phyloP scores from a whole-genome alignment of 2,888 invertebrate species.

The Hirtodrosophila cameraria region DNA sequence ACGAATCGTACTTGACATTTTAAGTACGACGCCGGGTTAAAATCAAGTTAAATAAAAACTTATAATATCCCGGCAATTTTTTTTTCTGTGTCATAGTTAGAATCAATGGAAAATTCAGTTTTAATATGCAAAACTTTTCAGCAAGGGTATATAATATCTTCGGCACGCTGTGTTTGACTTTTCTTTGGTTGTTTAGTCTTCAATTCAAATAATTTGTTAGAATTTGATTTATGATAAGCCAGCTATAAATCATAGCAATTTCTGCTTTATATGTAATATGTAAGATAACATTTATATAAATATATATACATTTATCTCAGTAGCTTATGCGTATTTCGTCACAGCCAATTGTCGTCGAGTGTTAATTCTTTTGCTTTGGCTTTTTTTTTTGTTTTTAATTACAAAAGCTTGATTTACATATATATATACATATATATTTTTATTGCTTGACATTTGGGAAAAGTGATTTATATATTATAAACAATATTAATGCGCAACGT shows the following conservation, averaged over 20 bases:
- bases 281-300: background rate
- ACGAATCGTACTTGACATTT: no score
- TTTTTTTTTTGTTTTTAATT: constrained; percentile 36
- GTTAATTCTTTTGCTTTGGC: constrained; percentile 12
- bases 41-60: no score
- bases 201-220: constrained; percentile 19
- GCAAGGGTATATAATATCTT: no score
- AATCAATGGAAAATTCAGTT: no score
- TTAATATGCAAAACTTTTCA: no score
- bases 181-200: background rate
- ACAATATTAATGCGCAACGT: constrained; percentile 53
- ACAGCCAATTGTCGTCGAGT: constrained; percentile 30
- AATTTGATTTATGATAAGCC: constrained; percentile 48
- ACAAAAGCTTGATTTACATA: constrained; percentile 55
- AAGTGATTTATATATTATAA: constrained; percentile 70
- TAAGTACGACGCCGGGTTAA: no score
- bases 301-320: constrained; percentile 1
- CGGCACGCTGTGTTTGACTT: background rate
- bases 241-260: constrained; percentile 57
- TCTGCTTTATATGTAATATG: constrained; percentile 10
- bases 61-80: no score
- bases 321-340: constrained; percentile 41
- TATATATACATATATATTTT: no score
- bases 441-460: constrained; percentile 42
- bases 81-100: no score